A percentile compares a stretch with the other conserved stretches of the same genome.
These are phyloP conservation scores for Patella vulgata DNA, from an alignment of 1,140 invertebrate species.

Conservation along the genomic window DNA sequence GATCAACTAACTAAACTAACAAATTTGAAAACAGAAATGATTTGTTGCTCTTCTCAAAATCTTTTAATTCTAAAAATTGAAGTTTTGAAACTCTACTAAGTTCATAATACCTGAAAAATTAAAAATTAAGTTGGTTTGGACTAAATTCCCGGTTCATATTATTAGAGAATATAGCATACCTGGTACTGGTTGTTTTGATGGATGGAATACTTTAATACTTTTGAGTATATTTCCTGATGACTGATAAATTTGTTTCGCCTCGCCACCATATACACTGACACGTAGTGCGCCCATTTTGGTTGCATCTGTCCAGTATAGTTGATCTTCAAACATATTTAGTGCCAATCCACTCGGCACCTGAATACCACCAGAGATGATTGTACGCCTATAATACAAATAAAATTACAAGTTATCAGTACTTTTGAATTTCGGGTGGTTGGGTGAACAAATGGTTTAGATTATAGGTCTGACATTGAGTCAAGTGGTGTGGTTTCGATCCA, in stretches of 20 bases:
- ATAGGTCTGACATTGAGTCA: too few species aligned
- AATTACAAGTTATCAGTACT: background rate
- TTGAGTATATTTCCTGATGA: slow-evolving; percentile 63
- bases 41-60: too few species aligned
- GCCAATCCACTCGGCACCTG: slow-evolving; percentile 86
- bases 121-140: too few species aligned
- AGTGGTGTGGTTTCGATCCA: too few species aligned
- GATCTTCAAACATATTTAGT: slow-evolving; percentile 88
- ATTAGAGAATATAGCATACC: slow-evolving; percentile 29
- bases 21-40: too few species aligned
- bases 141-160: too few species aligned
- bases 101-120: too few species aligned
- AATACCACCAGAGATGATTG: slow-evolving; percentile 73
- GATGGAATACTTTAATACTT: slow-evolving; percentile 35
- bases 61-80: too few species aligned
- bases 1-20: too few species aligned
- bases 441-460: too few species aligned
- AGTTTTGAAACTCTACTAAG: too few species aligned
- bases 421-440: background rate
- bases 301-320: slow-evolving; percentile 94
- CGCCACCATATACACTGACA: slow-evolving; percentile 86
- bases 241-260: slow-evolving; percentile 76
- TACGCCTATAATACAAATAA: slow-evolving; percentile 45
- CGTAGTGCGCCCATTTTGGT: slow-evolving; percentile 94
- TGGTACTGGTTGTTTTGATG: slow-evolving; percentile 19